Percentiles rank a stretch among this genome's conserved stretches.
These are phyloP conservation scores for Tupiocoris notatus DNA, from an alignment of 2,888 invertebrate species.

Conservation along the genomic window DNA sequence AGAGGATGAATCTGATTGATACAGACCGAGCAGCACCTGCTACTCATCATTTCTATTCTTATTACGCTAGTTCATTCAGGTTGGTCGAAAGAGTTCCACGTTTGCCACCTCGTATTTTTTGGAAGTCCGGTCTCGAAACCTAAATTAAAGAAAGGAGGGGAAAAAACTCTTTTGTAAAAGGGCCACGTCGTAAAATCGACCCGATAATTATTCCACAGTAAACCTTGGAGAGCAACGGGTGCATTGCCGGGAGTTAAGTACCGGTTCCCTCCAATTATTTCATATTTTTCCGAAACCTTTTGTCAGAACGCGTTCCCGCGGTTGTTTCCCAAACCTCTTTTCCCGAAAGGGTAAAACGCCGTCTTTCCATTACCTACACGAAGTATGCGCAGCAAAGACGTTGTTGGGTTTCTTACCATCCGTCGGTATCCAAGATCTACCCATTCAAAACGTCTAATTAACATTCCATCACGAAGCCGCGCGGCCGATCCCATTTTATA, in stretches of 20 bases:
- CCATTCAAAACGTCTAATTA: slow-evolving; percentile 9
- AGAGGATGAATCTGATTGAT: too few relatives aligned
- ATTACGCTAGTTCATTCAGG: too few relatives aligned
- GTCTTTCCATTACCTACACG: not conserved
- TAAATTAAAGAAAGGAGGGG: not conserved
- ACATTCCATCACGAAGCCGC: slow-evolving; percentile 20
- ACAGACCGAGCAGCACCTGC: too few relatives aligned
- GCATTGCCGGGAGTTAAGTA: not conserved
- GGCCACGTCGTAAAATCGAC: not conserved
- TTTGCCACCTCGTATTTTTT: not conserved
- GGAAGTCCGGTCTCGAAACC: not conserved
- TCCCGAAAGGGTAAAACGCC: too few relatives aligned
- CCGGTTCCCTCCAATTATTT: not conserved
- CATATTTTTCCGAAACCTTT: not conserved
- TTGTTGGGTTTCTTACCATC: not conserved
- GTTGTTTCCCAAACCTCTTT: not conserved
- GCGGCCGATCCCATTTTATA: slow-evolving; percentile 14
- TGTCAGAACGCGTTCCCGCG: not conserved
- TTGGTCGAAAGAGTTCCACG: too few relatives aligned
- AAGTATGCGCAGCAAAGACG: not conserved
- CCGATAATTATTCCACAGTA: not conserved
- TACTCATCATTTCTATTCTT: too few relatives aligned
- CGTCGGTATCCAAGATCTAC: not conserved
- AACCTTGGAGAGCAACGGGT: not conserved
- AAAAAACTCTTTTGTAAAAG: not conserved